phyloP scores from a whole-genome alignment of 2,113 vertebrate species.

The Oreamnos americanus region DNA sequence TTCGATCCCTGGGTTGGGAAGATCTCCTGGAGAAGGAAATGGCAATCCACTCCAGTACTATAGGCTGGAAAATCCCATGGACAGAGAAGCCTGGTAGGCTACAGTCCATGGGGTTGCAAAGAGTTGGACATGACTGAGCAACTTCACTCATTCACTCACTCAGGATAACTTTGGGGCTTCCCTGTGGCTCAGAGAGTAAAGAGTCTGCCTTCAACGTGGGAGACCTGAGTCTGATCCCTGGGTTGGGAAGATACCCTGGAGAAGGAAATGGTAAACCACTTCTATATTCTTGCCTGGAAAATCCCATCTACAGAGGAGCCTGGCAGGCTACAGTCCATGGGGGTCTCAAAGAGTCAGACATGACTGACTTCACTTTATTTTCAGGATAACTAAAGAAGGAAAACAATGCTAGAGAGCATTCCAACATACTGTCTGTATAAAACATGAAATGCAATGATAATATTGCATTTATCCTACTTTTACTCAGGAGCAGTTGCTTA shows the following conservation, averaged over 20 bases:
- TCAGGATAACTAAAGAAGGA: neutral
- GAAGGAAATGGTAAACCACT: neutral
- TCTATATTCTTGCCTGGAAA: neutral
- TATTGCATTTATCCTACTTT: neutral
- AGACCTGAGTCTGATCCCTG: neutral
- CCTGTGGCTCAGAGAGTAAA: neutral
- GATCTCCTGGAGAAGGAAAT: too few species aligned
- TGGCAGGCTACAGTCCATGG: neutral
- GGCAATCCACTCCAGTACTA: too few species aligned
- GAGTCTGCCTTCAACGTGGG: neutral
- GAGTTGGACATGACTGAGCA: too few species aligned
- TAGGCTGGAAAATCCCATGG: too few species aligned
- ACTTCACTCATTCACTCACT: too few species aligned
- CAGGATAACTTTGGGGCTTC: neutral
- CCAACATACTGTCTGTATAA: neutral
- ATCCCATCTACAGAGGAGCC: neutral
- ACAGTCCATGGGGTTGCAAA: too few species aligned
- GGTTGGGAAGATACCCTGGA: accelerated
- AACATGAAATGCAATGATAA: neutral
- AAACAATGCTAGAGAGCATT: neutral
- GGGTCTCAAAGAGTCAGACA: neutral
- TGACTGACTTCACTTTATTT: neutral
- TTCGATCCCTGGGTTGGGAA: too few species aligned
- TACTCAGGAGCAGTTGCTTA: neutral
- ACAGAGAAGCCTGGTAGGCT: too few species aligned